Evolutionary conservation across 2,797 vertebrate genomes (phyloP), one percentile per base, ranked within the genome.

Genomic region (Luscinia megarhynchos): DNA sequence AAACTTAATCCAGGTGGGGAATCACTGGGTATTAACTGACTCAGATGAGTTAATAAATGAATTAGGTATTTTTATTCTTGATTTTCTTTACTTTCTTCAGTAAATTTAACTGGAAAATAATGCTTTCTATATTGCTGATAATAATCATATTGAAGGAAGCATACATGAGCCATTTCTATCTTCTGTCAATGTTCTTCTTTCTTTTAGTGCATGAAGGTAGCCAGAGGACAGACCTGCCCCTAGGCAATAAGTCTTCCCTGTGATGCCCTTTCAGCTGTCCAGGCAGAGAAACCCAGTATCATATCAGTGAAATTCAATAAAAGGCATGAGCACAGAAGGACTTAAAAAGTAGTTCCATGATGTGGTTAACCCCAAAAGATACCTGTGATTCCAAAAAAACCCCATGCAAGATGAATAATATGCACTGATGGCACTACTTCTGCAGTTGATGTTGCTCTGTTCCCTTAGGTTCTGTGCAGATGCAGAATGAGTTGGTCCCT

Each of bases 1-100:
- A 83, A 84, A 91, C 62, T 90, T 91, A 95, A 69, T 79, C 76
- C 63, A 79, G 6, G 30, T 53, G 84, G 73, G 73, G n/a, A 92
- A 16, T 73, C 55, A 34, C 58, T 79, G 53, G 18, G 30, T 57
- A 70, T 83, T 93, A 74, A 83, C 66, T 94, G 68, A 81, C 36
- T 70, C 54, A 59, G 50, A 40, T 27, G 29, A 91, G 20, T 74
- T 78, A 69, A 77, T 73, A 80, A 89, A 70, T 41, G 1, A 86
- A 84, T 66, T 23, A 41, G 16, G 4, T 29, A 54, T 30, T 91
- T 90, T 95, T 87, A 41, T 36, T 66, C 32, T 81, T 69, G 3
- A 70, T 80, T 79, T 92, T 57, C 51, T 78, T 66, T 36, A 75
- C 15, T 9, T 84, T 64, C 79, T 54, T 76, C n/a, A 78, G 40